These are phyloP conservation scores for Larimichthys polyactis DNA, from an alignment of 2,113 vertebrate genomes.

Conservation along the genomic window DNA sequence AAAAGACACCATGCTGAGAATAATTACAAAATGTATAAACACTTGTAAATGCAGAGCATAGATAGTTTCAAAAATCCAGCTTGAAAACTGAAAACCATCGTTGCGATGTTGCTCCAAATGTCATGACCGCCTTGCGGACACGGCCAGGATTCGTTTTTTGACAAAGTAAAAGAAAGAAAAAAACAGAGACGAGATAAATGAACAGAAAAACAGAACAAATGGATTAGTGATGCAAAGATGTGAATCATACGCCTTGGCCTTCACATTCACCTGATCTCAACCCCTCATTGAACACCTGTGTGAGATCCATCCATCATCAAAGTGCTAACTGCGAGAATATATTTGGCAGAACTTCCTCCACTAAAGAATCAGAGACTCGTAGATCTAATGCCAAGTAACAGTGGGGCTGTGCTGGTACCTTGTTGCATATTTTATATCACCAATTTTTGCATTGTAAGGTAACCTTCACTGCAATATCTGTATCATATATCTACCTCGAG, in stretches of 20 bases:
- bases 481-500: not conserved
- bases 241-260: not conserved
- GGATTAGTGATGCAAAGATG: not conserved
- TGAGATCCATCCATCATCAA: conserved; percentile 1
- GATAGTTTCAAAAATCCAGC: not conserved
- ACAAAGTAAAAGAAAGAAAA: not conserved
- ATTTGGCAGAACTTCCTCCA: not conserved
- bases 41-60: not conserved
- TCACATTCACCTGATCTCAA: not conserved
- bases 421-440: not conserved
- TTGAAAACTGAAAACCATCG: not conserved
- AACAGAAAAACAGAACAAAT: not conserved
- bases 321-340: not conserved
- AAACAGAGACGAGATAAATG: not conserved
- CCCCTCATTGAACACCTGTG: not conserved
- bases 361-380: not conserved
- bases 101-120: not conserved
- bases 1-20: not conserved
- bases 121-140: not conserved
- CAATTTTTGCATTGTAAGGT: not conserved
- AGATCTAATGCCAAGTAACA: not conserved
- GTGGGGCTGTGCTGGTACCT: not conserved
- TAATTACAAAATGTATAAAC: not conserved
- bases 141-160: not conserved
- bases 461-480: not conserved